Evolutionary conservation across 2,797 vertebrate species (phyloP), one percentile per base, ranked within the genome.

Genomic region (Toxotes lorentzi): DNA sequence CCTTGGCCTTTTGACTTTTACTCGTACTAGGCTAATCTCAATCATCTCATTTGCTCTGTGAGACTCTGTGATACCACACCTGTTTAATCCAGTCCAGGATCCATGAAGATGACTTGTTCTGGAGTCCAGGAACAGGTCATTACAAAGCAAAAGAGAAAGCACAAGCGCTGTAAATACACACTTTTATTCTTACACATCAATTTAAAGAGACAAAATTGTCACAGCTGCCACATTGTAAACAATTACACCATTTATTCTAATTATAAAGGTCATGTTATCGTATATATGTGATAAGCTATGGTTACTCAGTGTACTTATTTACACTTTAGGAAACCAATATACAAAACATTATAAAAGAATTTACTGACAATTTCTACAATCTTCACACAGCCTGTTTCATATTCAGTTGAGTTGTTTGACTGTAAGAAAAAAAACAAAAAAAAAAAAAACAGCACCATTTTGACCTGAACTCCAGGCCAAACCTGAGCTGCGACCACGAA

Each of bases 201-300:
- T 79, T 86, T 79, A 83, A 76, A 89, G 54, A 86, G 83, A 93
- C 70, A 85, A 76, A 86, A 70, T 59, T 58, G 41, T 90, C 69
- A 85, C 90, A 95, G 93, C 93, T 95, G 94, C 93, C 94, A 91
- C 73, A 79, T 85, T 86, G 83, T 71, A 85, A 86, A 87, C 40
- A 66, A 73, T 71, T 64, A 73, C 73, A 84, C 58, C 59, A 21
- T 70, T 61, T 24, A 76, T 76, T 34, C 73, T 88, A 84, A 65
- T 60, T 5, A 76, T 60, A 69, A 83, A 78, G 14, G 5, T 66
- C 7, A 67, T 45, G 43, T 77, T 71, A 70, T 63, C 4, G 1
- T 54, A 68, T 60, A 64, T 71, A 47, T 35, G 6, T 35, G 5
- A 68, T 62, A 21, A 67, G 0, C 79, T 89, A 68, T 50, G 3